phyloP scores from a whole-genome alignment of 2,888 invertebrate species.

The Antitype chi region DNA sequence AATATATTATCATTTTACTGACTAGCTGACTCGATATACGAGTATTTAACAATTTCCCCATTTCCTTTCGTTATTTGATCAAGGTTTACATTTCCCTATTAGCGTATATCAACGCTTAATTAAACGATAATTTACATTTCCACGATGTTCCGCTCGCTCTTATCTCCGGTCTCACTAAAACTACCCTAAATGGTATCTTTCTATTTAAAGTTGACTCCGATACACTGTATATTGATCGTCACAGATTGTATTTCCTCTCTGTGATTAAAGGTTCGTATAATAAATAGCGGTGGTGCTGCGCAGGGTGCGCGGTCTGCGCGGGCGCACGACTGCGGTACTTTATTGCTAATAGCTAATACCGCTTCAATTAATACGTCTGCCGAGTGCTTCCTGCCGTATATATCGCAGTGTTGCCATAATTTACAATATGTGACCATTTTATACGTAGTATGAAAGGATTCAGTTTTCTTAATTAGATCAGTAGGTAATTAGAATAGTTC shows the following conservation, averaged over 20 bases:
- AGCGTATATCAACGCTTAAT: not conserved
- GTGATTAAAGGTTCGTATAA: conserved; percentile 58
- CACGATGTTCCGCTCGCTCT: conserved; percentile 6
- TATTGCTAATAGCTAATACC: conserved; percentile 66
- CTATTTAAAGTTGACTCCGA: conserved; percentile 5
- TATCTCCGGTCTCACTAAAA: conserved; percentile 26
- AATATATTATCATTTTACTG: too few relatives aligned
- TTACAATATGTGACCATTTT: conserved; percentile 38
- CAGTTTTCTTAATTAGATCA: conserved; percentile 22
- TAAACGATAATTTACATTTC: conserved; percentile 15
- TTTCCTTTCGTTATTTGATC: not conserved
- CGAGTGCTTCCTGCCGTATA: conserved; percentile 45
- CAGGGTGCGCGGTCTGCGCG: conserved; percentile 36
- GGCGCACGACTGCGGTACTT: conserved; percentile 64
- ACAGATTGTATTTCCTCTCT: conserved; percentile 60
- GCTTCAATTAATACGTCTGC: conserved; percentile 63
- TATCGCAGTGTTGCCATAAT: conserved; percentile 2
- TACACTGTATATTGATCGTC: conserved; percentile 35
- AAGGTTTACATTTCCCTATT: not conserved
- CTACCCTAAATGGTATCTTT: conserved; percentile 24
- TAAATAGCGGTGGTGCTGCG: conserved; percentile 52
- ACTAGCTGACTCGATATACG: not conserved
- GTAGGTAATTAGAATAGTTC: conserved; percentile 15
- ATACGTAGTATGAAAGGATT: not conserved
- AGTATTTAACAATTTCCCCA: not conserved